Conservation (phyloP, 2,113 vertebrate species). For the Coptodon bakossiorum region DNA sequence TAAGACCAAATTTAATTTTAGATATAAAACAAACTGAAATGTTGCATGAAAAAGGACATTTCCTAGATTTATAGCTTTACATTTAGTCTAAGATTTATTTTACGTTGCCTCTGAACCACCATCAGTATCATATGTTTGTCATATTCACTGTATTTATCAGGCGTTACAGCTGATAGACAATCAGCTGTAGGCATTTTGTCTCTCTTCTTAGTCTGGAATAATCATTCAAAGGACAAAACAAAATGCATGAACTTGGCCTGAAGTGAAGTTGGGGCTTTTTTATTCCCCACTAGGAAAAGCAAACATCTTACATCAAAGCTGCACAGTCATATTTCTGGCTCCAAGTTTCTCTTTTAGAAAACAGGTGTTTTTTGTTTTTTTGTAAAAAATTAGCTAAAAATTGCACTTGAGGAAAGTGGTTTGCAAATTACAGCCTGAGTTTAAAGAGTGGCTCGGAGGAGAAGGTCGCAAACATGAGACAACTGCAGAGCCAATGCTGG, state of each 20-base stretch:
- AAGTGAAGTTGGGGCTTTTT: not conserved
- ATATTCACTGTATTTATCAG: not conserved
- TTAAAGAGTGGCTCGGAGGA: slow-evolving; percentile 26
- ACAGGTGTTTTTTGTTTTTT: not conserved
- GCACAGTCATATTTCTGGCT: not conserved
- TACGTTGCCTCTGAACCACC: not conserved
- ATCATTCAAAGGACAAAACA: not conserved
- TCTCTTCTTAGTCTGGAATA: not conserved
- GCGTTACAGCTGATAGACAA: not conserved
- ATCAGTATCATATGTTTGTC: not conserved
- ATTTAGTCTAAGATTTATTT: not conserved
- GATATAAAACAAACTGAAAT: not conserved
- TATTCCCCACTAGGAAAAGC: not conserved
- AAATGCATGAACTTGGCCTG: not conserved
- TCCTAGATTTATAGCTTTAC: not conserved
- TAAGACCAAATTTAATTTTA: not conserved
- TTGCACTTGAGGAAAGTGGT: slow-evolving; percentile 27
- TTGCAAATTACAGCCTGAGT: slow-evolving; percentile 3
- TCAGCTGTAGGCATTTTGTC: not conserved
- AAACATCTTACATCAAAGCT: slow-evolving; percentile 10
- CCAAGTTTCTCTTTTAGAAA: not conserved
- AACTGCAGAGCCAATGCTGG: not conserved
- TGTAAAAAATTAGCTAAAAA: not conserved
- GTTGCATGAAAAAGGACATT: not conserved
- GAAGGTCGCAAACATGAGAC: slow-evolving; percentile 14